Conservation (phyloP, 2,797 vertebrate species). For the Mycteria americana region DNA sequence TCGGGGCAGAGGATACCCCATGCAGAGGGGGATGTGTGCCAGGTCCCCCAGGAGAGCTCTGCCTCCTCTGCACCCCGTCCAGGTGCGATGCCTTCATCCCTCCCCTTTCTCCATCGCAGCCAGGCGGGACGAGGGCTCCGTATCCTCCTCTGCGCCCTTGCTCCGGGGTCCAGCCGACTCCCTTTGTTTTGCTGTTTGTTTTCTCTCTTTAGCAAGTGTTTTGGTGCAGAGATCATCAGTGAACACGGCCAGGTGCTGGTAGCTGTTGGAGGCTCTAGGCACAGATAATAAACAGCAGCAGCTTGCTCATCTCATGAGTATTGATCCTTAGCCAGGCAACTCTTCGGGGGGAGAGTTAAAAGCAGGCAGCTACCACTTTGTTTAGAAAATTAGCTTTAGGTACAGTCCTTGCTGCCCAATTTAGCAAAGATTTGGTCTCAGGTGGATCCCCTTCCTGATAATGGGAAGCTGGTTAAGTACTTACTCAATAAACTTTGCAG, state of each 20-base stretch:
- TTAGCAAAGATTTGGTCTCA: background rate
- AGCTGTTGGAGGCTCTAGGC: background rate
- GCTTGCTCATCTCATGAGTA: background rate
- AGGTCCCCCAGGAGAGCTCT: background rate
- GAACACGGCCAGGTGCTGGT: background rate
- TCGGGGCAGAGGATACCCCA: accelerated
- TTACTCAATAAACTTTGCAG: background rate
- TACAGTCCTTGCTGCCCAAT: background rate
- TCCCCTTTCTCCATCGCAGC: accelerated
- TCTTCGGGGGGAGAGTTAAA: background rate
- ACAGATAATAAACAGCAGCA: background rate
- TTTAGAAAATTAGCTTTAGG: background rate
- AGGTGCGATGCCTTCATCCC: background rate
- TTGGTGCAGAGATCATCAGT: background rate
- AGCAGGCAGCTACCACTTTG: background rate
- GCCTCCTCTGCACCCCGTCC: background rate
- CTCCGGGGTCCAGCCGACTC: background rate
- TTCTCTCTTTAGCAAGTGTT: background rate
- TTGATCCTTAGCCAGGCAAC: background rate
- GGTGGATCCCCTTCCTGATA: background rate
- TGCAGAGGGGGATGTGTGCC: background rate
- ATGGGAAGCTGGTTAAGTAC: background rate
- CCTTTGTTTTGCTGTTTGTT: background rate
- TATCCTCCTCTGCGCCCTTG: background rate
- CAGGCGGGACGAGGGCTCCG: accelerated